These are phyloP conservation scores for Scolopax mira DNA, from an alignment of 2,113 vertebrate species.

Conservation along the genomic window DNA sequence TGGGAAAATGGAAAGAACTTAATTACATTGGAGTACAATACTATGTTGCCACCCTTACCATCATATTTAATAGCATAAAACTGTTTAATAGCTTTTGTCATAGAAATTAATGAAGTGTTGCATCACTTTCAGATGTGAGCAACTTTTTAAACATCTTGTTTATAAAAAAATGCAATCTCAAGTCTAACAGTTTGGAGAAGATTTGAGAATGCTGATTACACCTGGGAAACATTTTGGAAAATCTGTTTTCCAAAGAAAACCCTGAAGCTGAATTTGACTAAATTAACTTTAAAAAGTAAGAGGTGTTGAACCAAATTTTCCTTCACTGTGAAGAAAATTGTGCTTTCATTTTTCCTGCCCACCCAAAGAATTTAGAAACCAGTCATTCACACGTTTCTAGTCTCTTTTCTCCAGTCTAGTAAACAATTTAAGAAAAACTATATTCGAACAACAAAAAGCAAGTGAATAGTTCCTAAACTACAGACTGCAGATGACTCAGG, in stretches of 20 bases:
- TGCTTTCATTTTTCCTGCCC: not conserved
- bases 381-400: not conserved
- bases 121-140: not conserved
- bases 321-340: not conserved
- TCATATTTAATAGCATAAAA: constrained; percentile 14
- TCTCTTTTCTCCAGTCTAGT: not conserved
- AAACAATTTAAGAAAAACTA: not conserved
- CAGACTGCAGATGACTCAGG: not conserved
- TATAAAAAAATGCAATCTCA: not conserved
- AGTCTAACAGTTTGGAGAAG: not conserved
- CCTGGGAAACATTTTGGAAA: not conserved
- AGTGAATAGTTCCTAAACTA: not conserved
- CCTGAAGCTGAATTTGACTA: not conserved
- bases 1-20: constrained; percentile 39
- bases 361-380: not conserved
- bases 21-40: constrained; percentile 5
- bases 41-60: not conserved
- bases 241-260: not conserved
- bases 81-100: not conserved
- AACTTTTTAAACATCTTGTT: not conserved
- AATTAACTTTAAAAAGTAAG: not conserved
- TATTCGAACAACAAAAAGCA: not conserved
- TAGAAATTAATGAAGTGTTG: not conserved
- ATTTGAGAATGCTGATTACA: not conserved
- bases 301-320: not conserved